Conservation (phyloP, 2,113 vertebrate species). For the Calyptomena viridis region DNA sequence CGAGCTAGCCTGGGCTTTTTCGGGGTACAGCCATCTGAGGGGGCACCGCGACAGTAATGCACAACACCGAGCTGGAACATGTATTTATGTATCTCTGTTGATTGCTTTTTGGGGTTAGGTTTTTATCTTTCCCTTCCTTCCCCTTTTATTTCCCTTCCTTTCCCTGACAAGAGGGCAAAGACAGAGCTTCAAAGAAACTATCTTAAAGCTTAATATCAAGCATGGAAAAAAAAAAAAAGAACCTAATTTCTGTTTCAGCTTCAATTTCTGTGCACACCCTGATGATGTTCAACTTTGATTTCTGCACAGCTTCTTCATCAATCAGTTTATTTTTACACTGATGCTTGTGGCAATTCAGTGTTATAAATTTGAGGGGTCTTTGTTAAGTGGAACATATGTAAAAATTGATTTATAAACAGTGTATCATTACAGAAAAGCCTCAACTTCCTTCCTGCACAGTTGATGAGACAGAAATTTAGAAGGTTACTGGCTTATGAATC, state of each 20-base stretch:
- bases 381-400: constrained; percentile 47
- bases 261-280: neutral
- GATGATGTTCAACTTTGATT: neutral
- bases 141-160: too few relatives aligned
- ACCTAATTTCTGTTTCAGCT: constrained; percentile 13
- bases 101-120: neutral
- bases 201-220: constrained; percentile 8
- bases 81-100: neutral
- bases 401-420: constrained; percentile 13
- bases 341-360: neutral
- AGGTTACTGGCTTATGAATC: constrained; percentile 31
- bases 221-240: neutral
- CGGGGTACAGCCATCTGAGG: too few relatives aligned
- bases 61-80: neutral
- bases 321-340: constrained; percentile 41
- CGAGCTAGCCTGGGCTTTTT: too few relatives aligned
- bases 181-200: neutral
- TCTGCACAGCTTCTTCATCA: neutral
- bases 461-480: constrained; percentile 10
- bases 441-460: neutral
- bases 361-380: neutral
- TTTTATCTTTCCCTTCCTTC: neutral
- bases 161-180: neutral
- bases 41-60: too few relatives aligned
- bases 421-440: constrained; percentile 50